Evolutionary conservation across 2,888 invertebrate species (phyloP), one percentile per base, ranked within the genome.

Genomic region (Leptinotarsa rubiginosa): DNA sequence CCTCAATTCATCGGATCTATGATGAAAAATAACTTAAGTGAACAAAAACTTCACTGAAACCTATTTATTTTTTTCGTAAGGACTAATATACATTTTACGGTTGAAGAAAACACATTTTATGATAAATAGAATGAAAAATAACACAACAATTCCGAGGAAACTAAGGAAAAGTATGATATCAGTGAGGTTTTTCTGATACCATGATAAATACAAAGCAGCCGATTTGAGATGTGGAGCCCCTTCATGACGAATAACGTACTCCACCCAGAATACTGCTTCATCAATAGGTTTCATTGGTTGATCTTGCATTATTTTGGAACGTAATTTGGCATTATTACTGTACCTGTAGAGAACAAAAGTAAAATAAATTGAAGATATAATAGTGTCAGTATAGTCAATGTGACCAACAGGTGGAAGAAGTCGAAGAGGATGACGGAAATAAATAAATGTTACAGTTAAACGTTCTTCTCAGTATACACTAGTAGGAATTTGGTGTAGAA

Each of bases 221-320:
- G 77, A 75, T 65, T 71, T 77, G 25, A 79, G 70, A 70, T 79
- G 78, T 13, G 68, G 31, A 18, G 71, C 76, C 12, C 74, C 76
- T 20, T 49, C 18, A 52, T 76, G 70, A 1, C 75, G 62, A 15
- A 79, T 75, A 13, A 79, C 78, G 20, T 73, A 73, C 20, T 81
- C 81, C 7, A 78, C 71, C 79, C 81, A 80, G 64, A 76, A 79
- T 4, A 75, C 66, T 10, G 79, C 79, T 41, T 75, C 65, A 54
- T 81, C 78, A 31, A 80, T 56, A 4, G 77, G 78, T 54, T 64
- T 74, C 13, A 75, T 62, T 3, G 68, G 62, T 15, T 56, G 50
- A 69, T 80, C 78, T 16, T 47, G 62, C 52, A 78, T 52, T 12
- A 80, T 52, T 18, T 56, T 54, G 1, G 79, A 78, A 15, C 64